phyloP scores from a whole-genome alignment of 2,888 invertebrate species.

The Ochropleura plecta region DNA sequence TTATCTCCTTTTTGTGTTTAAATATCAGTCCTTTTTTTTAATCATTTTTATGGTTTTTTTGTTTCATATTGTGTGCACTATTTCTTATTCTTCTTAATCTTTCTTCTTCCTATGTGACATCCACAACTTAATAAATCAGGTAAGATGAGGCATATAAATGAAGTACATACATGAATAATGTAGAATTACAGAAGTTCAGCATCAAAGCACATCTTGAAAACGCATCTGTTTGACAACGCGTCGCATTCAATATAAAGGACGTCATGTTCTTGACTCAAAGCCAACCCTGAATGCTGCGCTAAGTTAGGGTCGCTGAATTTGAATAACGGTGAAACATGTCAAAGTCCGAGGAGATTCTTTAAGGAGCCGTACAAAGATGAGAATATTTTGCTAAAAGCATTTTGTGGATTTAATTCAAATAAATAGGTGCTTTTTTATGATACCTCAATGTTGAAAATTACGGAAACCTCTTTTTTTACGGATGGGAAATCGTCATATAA shows the following conservation, averaged over 20 bases:
- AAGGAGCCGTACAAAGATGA: not conserved
- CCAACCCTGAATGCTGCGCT: conserved; percentile 30
- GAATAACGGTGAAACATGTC: conserved; percentile 24
- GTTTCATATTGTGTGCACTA: too few relatives aligned
- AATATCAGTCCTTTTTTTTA: too few relatives aligned
- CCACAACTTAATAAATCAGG: too few relatives aligned
- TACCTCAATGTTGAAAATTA: not conserved
- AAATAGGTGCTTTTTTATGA: not conserved
- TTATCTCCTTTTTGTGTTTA: too few relatives aligned
- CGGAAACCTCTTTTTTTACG: not conserved
- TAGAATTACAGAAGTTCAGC: too few relatives aligned
- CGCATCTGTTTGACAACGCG: conserved; percentile 2
- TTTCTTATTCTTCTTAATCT: too few relatives aligned
- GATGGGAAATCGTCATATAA: not conserved
- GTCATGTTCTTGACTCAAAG: conserved; percentile 31
- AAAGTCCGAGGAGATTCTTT: not conserved
- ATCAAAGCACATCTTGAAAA: not conserved
- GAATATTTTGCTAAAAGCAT: conserved; percentile 19
- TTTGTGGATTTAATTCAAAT: conserved; percentile 5
- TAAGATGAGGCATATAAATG: too few relatives aligned
- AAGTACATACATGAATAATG: not conserved
- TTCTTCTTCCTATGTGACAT: too few relatives aligned
- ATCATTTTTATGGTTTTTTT: too few relatives aligned
- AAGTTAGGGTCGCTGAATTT: conserved; percentile 47
- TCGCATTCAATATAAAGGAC: conserved; percentile 14